Evolutionary conservation across 2,797 vertebrate genomes (phyloP).

Genomic region (Sternotherus odoratus): DNA sequence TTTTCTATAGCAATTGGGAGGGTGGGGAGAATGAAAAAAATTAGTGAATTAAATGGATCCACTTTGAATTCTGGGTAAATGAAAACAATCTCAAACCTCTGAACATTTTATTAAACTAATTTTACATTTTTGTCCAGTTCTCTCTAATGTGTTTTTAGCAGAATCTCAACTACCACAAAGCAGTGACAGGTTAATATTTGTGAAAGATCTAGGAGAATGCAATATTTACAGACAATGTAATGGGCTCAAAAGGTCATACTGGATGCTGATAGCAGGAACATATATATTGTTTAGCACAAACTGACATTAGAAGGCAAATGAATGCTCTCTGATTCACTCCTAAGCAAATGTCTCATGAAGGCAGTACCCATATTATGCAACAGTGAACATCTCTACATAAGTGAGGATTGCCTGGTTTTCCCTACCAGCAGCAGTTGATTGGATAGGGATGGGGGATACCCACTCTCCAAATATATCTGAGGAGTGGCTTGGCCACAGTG

Average conservation of each 20-base stretch:
- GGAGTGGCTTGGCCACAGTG: neutral
- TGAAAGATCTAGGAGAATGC: conserved; percentile 12
- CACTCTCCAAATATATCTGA: neutral
- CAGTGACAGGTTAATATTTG: neutral
- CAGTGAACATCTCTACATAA: rapidly evolving
- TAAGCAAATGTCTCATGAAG: neutral
- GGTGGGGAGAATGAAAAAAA: neutral
- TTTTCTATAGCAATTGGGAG: conserved; percentile 13
- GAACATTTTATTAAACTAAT: neutral
- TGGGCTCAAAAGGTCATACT: conserved; percentile 24
- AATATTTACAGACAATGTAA: neutral
- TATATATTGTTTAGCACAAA: neutral
- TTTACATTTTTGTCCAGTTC: neutral
- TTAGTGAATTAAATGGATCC: neutral
- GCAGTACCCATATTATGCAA: neutral
- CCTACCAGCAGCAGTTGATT: neutral
- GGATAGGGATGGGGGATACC: neutral
- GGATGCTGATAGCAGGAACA: neutral
- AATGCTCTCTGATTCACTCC: neutral
- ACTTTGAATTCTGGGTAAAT: neutral
- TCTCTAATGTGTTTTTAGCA: neutral
- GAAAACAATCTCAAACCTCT: neutral
- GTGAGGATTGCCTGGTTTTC: neutral
- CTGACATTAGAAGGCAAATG: neutral
- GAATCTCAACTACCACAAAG: neutral